Percentiles rank a stretch among this genome's conserved stretches.
Conservation (phyloP, 2,113 vertebrate genomes). For the Phycodurus eques region DNA sequence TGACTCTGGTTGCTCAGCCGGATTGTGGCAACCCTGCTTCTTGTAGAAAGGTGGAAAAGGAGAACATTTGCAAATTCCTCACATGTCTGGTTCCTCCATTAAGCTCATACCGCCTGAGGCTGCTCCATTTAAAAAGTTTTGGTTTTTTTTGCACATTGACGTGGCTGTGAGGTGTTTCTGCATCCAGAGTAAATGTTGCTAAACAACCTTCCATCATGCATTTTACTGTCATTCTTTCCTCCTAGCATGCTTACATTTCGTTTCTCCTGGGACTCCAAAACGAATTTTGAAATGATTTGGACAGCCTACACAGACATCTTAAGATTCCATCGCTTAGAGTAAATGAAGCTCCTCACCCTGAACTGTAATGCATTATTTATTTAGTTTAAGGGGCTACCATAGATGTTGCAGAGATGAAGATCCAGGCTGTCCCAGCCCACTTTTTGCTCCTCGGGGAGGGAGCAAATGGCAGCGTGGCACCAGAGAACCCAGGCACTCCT, state of each 20-base stretch:
- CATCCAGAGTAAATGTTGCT: conserved; percentile 7
- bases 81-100: conserved; percentile 26
- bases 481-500: conserved; percentile 63
- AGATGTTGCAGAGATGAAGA: conserved; percentile 78
- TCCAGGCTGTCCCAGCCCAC: conserved; percentile 52
- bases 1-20: neutral
- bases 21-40: conserved; percentile 3
- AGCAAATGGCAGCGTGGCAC: conserved; percentile 74
- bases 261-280: conserved; percentile 66
- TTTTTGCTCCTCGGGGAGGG: conserved; percentile 58
- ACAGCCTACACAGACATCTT: conserved; percentile 68
- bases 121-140: conserved; percentile 11
- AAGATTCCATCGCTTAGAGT: conserved; percentile 73
- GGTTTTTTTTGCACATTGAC: conserved; percentile 12
- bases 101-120: conserved; percentile 16
- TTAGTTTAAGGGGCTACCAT: conserved; percentile 69
- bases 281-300: conserved; percentile 58
- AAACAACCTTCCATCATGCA: conserved; percentile 38
- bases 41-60: neutral
- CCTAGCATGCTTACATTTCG: conserved; percentile 51
- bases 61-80: conserved; percentile 8
- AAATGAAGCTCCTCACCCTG: conserved; percentile 73
- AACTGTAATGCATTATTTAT: conserved; percentile 81
- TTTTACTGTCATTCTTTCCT: conserved; percentile 37
- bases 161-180: conserved; percentile 10